phyloP scores from a whole-genome alignment of 2,113 vertebrate genomes.

The Cariama cristata region DNA sequence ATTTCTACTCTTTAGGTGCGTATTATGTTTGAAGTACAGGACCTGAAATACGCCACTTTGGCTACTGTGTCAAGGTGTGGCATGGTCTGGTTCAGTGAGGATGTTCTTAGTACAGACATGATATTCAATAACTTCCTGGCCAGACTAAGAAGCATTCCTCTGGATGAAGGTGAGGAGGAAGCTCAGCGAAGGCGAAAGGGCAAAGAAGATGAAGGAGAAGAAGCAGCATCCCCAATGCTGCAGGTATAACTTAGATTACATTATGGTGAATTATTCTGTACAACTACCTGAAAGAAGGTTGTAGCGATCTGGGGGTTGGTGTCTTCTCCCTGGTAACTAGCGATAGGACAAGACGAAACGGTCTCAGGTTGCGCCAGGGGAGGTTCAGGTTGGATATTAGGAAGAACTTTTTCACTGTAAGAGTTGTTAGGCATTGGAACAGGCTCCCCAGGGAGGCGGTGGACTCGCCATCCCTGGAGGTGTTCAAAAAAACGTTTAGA shows the following conservation, averaged over 20 bases:
- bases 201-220: constrained; percentile 92
- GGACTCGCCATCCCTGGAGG: too few relatives aligned
- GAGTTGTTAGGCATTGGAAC: too few relatives aligned
- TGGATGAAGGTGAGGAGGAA: constrained; percentile 98
- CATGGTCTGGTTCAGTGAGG: constrained; percentile 99
- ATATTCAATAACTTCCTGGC: constrained; percentile 98
- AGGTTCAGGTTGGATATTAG: too few relatives aligned
- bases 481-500: too few relatives aligned
- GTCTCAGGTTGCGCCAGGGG: too few relatives aligned
- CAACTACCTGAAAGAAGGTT: too few relatives aligned
- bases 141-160: constrained; percentile 92
- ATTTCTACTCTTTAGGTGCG: constrained; percentile 82
- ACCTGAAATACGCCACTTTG: constrained; percentile 96
- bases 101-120: constrained; percentile 98
- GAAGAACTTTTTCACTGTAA: too few relatives aligned
- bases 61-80: constrained; percentile 97
- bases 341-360: too few relatives aligned
- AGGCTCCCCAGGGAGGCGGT: too few relatives aligned
- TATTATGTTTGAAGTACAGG: constrained; percentile 98
- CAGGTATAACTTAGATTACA: constrained; percentile 78
- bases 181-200: constrained; percentile 91
- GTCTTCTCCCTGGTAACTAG: too few relatives aligned
- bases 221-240: constrained; percentile 93
- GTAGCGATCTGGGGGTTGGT: too few relatives aligned
- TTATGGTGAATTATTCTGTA: neutral